A percentile compares a stretch with the other conserved stretches of the same genome.
Conservation (phyloP, 1,140 invertebrate species). For the Drosophila pandora region DNA sequence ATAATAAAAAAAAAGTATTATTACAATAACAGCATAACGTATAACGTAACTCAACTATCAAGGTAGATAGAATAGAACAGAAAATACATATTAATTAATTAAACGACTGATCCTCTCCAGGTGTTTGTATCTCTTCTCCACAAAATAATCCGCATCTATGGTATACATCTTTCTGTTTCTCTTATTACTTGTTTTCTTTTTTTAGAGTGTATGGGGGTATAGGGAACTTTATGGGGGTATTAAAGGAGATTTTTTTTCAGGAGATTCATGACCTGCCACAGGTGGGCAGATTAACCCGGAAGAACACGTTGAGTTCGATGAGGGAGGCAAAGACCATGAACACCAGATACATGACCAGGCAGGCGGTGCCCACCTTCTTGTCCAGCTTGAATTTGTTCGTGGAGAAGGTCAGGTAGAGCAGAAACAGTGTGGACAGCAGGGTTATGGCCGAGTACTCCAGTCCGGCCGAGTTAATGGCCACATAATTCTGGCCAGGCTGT, state of each 20-base stretch:
- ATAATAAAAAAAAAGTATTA: constrained; percentile 76
- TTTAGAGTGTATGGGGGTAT: neutral
- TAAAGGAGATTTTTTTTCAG: neutral
- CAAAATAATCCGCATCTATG: constrained; percentile 10
- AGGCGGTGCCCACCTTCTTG: constrained; percentile 90
- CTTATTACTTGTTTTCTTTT: constrained; percentile 4
- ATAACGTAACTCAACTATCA: constrained; percentile 82
- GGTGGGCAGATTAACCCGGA: constrained; percentile 92
- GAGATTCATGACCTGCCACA: constrained; percentile 85
- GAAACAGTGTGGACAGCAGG: constrained; percentile 89
- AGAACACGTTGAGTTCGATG: constrained; percentile 94
- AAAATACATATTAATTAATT: constrained; percentile 82
- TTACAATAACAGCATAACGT: constrained; percentile 82
- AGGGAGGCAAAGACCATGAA: constrained; percentile 92
- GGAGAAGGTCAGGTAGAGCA: constrained; percentile 90
- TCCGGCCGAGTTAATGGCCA: constrained; percentile 91
- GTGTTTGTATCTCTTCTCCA: constrained; percentile 5
- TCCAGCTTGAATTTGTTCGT: constrained; percentile 92
- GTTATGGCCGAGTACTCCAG: constrained; percentile 93
- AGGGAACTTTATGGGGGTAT: neutral
- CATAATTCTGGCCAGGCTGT: constrained; percentile 88
- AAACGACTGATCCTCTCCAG: constrained; percentile 68
- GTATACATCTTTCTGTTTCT: constrained; percentile 20
- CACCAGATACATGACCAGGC: constrained; percentile 90
- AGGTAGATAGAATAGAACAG: constrained; percentile 81